These are phyloP conservation scores for Dolichotis patagonum DNA, from an alignment of 2,113 vertebrate species.

Conservation along the genomic window DNA sequence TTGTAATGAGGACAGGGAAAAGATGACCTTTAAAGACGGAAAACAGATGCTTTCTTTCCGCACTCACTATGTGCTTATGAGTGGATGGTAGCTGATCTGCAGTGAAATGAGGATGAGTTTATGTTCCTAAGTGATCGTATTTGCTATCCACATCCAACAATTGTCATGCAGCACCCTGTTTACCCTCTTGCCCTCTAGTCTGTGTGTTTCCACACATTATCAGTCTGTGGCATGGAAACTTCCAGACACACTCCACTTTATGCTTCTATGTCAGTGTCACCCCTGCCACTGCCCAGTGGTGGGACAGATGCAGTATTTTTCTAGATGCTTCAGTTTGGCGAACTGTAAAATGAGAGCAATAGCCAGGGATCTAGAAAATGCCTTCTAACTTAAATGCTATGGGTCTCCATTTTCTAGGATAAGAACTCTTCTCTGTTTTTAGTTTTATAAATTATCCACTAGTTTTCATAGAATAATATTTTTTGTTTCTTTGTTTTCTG, in stretches of 20 bases:
- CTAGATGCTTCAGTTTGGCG: not conserved
- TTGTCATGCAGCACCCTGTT: not conserved
- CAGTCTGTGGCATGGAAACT: not conserved
- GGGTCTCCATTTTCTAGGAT: not conserved
- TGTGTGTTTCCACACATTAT: not conserved
- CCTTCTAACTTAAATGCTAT: not conserved
- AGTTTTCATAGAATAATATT: constrained; percentile 16
- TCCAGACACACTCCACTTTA: not conserved
- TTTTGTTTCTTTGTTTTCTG: constrained; percentile 41
- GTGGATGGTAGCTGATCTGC: not conserved
- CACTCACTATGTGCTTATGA: not conserved
- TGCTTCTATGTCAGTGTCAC: not conserved
- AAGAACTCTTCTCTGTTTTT: constrained; percentile 18
- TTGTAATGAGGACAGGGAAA: not conserved
- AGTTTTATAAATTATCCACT: constrained; percentile 3
- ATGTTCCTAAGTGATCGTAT: not conserved
- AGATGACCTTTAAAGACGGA: not conserved
- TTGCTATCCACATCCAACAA: not conserved
- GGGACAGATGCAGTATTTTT: not conserved
- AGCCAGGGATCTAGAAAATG: not conserved
- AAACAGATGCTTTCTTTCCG: not conserved
- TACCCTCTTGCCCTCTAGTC: not conserved
- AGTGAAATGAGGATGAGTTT: not conserved
- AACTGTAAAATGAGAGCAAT: not conserved
- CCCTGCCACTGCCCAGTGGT: not conserved